Conservation (phyloP, 2,888 invertebrate species). For the Luperina nickerlii region DNA sequence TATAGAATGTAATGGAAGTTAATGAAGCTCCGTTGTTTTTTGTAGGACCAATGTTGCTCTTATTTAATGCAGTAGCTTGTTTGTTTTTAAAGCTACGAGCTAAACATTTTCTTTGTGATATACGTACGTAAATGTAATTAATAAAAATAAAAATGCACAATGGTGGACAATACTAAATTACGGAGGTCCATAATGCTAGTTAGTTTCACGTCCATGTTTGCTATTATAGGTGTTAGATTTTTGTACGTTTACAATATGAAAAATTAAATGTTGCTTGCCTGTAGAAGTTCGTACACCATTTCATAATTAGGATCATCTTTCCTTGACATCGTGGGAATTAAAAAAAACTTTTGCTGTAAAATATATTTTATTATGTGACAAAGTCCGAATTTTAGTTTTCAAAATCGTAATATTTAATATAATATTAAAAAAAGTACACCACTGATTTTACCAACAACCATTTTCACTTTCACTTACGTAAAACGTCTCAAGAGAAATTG, state of each 20-base stretch:
- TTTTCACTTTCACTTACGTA: slow-evolving; percentile 1
- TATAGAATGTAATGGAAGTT: slow-evolving; percentile 64
- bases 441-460: slow-evolving; percentile 30
- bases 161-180: slow-evolving; percentile 88
- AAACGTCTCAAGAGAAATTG: background rate
- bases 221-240: slow-evolving; percentile 81
- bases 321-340: slow-evolving; percentile 8
- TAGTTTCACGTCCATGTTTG: slow-evolving; percentile 85
- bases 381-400: slow-evolving; percentile 46
- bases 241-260: slow-evolving; percentile 80
- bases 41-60: slow-evolving; percentile 81
- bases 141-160: slow-evolving; percentile 84
- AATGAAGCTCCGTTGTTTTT: slow-evolving; percentile 69
- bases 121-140: slow-evolving; percentile 81
- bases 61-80: slow-evolving; percentile 72
- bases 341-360: slow-evolving; percentile 23
- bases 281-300: slow-evolving; percentile 44
- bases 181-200: slow-evolving; percentile 86
- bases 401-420: slow-evolving; percentile 13
- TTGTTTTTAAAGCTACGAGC: slow-evolving; percentile 74
- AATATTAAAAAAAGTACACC: background rate
- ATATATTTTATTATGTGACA: slow-evolving; percentile 33
- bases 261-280: slow-evolving; percentile 76
- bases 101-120: slow-evolving; percentile 82
- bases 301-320: slow-evolving; percentile 36